phyloP scores from a whole-genome alignment of 2,797 vertebrate genomes.

The Ceryle rudis region DNA sequence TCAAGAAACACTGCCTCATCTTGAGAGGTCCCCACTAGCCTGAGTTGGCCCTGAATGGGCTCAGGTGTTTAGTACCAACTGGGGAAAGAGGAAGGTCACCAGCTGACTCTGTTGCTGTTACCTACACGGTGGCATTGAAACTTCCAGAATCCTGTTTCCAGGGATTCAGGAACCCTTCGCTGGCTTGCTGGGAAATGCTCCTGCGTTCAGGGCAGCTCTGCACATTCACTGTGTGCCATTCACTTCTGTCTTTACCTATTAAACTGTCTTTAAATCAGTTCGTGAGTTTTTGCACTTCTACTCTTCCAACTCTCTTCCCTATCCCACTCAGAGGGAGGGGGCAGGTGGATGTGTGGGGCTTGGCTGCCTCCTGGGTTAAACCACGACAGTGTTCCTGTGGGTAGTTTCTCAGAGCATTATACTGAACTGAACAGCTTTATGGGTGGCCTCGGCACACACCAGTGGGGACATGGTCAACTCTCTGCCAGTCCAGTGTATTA shows the following conservation, averaged over 20 bases:
- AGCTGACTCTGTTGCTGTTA: background rate
- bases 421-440: background rate
- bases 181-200: background rate
- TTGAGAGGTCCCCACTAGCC: background rate
- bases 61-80: background rate
- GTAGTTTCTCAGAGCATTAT: background rate
- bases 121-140: background rate
- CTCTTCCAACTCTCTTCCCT: too few relatives aligned
- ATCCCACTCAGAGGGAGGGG: background rate
- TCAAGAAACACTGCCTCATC: background rate
- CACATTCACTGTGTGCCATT: too few relatives aligned
- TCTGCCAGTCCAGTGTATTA: background rate
- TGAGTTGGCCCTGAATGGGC: background rate
- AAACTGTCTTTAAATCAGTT: background rate
- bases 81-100: background rate
- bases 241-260: background rate
- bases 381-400: background rate
- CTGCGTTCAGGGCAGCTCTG: background rate
- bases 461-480: fast-evolving
- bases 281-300: too few relatives aligned
- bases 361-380: background rate
- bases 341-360: background rate
- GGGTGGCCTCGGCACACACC: background rate
- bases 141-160: background rate
- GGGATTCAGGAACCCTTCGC: background rate